phyloP scores from a whole-genome alignment of 2,113 vertebrate genomes.

The Eulemur macaco region DNA sequence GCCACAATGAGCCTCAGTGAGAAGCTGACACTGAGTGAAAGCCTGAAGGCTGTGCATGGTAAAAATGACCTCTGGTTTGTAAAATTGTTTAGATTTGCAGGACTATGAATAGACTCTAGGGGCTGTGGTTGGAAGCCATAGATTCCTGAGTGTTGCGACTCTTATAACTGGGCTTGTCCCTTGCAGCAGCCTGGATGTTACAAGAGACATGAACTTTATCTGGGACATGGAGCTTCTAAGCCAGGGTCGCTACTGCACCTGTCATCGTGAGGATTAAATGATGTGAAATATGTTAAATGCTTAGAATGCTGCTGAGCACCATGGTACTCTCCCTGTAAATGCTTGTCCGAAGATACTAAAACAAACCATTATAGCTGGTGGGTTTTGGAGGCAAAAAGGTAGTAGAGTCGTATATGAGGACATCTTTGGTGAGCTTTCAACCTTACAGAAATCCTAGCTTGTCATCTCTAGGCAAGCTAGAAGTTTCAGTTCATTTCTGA shows the following conservation, averaged over 20 bases:
- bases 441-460: not conserved
- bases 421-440: not conserved
- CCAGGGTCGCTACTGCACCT: not conserved
- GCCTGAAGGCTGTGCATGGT: not conserved
- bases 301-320: not conserved
- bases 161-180: not conserved
- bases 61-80: not conserved
- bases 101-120: not conserved
- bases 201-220: not conserved
- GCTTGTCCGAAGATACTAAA: not conserved
- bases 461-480: not conserved
- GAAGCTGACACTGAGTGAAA: not conserved
- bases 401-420: not conserved
- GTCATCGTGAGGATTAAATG: not conserved
- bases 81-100: not conserved
- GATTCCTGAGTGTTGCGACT: not conserved
- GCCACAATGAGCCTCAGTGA: not conserved
- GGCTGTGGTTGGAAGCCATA: not conserved
- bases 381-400: fast-evolving
- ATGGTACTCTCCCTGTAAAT: not conserved
- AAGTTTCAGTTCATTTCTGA: not conserved
- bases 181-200: not conserved
- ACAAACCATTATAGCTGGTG: too few species aligned
- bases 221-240: not conserved
- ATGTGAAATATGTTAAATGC: not conserved